These are phyloP conservation scores for Neogale vison DNA, from an alignment of 2,113 vertebrate species.

Conservation along the genomic window DNA sequence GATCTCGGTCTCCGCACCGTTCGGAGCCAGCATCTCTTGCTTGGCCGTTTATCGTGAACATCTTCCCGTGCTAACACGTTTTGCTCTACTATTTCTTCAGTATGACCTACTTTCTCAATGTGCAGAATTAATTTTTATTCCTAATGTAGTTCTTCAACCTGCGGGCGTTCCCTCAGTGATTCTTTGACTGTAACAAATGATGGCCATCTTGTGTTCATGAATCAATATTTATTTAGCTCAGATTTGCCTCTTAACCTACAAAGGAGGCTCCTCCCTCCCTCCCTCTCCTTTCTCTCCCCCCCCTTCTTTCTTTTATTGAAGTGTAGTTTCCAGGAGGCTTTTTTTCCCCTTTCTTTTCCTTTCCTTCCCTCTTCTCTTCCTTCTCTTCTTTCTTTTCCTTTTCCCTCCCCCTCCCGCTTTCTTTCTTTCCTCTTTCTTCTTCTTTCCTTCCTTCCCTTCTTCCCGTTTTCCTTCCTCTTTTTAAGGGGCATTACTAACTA, in stretches of 20 bases:
- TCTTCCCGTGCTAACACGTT: fast-evolving
- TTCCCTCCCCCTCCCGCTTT: background rate
- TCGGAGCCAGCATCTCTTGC: background rate
- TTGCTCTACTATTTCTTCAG: fast-evolving
- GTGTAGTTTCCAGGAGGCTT: background rate
- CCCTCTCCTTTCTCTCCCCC: background rate
- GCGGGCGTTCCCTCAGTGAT: background rate
- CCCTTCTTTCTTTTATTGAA: background rate
- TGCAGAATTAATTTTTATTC: background rate
- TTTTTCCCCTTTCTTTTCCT: too few species aligned
- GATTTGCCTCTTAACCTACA: background rate
- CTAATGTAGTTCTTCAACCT: background rate
- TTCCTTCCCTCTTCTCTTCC: background rate
- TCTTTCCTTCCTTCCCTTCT: too few species aligned
- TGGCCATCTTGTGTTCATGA: background rate
- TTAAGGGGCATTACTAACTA: background rate
- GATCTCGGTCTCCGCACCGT: fast-evolving
- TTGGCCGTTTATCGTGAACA: fast-evolving
- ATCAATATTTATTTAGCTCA: background rate
- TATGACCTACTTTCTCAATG: fast-evolving
- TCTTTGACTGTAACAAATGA: background rate
- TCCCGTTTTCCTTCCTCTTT: background rate
- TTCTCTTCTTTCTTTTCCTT: too few species aligned
- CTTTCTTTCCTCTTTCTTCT: too few species aligned
- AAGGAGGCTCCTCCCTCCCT: background rate